Evolutionary conservation across 2,113 vertebrate genomes (phyloP).

Genomic region (Tetrao urogallus): DNA sequence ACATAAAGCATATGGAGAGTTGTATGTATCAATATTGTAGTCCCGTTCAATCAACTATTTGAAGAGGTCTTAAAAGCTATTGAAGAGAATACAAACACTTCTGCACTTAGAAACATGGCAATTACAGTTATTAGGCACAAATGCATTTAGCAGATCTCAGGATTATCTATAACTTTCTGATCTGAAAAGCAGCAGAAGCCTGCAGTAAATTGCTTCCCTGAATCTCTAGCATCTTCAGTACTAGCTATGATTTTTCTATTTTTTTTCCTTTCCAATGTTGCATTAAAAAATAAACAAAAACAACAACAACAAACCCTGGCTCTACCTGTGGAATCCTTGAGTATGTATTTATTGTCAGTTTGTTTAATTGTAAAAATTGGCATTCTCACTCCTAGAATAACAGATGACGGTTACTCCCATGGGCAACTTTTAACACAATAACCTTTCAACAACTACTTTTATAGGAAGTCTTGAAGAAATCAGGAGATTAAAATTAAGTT

Average conservation of each 20-base stretch:
- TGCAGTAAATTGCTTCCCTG: neutral
- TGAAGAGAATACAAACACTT: neutral
- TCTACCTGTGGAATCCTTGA: neutral
- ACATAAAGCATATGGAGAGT: neutral
- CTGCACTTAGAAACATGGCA: neutral
- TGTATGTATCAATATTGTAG: rapidly evolving
- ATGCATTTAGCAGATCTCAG: slow-evolving; percentile 23
- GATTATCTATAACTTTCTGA: neutral
- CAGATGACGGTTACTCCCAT: neutral
- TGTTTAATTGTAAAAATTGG: neutral
- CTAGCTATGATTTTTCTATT: neutral
- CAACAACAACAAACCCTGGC: neutral
- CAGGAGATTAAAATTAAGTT: neutral
- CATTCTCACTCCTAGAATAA: neutral
- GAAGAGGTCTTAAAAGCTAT: neutral
- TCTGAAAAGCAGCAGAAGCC: neutral
- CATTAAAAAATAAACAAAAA: neutral
- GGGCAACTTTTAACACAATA: neutral
- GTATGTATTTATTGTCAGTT: neutral
- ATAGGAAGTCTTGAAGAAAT: neutral
- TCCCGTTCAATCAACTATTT: neutral
- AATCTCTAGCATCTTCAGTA: neutral
- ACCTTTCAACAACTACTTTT: neutral
- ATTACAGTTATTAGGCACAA: neutral
- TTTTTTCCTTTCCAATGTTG: neutral